These are phyloP conservation scores for Chironomus riparius DNA, from an alignment of 2,888 invertebrate genomes.

Conservation along the genomic window DNA sequence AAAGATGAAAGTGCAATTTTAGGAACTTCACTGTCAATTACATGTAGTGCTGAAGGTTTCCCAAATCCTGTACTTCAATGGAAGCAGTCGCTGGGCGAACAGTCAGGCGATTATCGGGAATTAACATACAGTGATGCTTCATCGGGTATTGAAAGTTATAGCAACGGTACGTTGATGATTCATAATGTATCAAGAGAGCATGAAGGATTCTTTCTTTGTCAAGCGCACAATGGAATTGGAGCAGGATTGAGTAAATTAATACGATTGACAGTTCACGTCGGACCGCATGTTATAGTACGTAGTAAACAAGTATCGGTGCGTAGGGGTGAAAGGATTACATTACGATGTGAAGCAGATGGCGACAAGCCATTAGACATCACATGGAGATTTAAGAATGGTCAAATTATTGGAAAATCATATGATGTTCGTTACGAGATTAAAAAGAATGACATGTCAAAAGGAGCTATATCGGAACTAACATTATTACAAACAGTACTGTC, in stretches of 20 bases:
- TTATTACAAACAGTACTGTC: constrained; percentile 46
- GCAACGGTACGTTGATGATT: constrained; percentile 48
- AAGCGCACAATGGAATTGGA: constrained; percentile 53
- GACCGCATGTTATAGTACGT: constrained; percentile 45
- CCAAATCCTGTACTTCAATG: constrained; percentile 53
- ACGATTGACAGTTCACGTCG: constrained; percentile 51
- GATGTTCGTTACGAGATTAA: constrained; percentile 44
- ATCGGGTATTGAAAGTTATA: constrained; percentile 37
- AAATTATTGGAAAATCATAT: constrained; percentile 42
- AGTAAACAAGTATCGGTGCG: constrained; percentile 45
- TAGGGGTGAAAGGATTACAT: constrained; percentile 45
- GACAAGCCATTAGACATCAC: constrained; percentile 47
- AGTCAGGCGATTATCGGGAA: constrained; percentile 48
- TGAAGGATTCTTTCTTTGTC: constrained; percentile 50
- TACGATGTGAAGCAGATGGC: constrained; percentile 47
- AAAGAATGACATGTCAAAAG: constrained; percentile 38
- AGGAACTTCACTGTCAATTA: constrained; percentile 57
- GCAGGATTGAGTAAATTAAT: constrained; percentile 54
- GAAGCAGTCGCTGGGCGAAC: constrained; percentile 47
- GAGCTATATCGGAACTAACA: constrained; percentile 48
- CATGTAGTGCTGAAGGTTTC: constrained; percentile 68
- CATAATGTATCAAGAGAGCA: constrained; percentile 47
- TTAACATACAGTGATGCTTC: constrained; percentile 43
- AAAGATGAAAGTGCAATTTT: constrained; percentile 62
- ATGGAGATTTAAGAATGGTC: constrained; percentile 38